Conservation (phyloP, 2,797 vertebrate species). For the Hafferia zeledoni region DNA sequence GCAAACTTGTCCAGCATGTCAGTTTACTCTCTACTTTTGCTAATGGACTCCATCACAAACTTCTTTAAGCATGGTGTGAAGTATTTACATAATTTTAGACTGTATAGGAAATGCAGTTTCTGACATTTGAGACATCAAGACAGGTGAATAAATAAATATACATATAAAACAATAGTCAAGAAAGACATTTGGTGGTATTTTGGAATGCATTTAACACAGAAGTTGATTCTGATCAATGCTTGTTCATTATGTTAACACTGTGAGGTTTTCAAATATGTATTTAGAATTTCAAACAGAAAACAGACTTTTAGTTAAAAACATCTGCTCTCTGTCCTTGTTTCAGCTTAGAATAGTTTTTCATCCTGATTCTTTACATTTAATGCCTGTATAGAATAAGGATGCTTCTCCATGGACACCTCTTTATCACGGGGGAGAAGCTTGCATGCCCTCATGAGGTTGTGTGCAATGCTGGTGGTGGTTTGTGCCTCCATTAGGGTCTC, state of each 20-base stretch:
- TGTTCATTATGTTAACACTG: not conserved
- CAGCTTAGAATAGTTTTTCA: not conserved
- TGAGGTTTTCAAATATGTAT: not conserved
- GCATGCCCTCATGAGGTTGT: no score
- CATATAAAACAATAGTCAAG: not conserved
- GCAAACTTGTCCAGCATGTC: not conserved
- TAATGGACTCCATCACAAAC: not conserved
- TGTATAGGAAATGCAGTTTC: not conserved
- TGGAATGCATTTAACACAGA: not conserved
- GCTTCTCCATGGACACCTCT: no score
- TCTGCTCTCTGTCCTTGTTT: fast-evolving
- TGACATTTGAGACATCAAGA: not conserved
- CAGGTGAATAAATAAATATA: not conserved
- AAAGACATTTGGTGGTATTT: not conserved
- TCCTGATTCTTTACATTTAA: not conserved
- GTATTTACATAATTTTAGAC: not conserved
- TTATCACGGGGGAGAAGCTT: no score
- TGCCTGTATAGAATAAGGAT: not conserved
- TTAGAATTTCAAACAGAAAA: not conserved
- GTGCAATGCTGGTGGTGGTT: no score
- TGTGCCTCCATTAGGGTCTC: no score
- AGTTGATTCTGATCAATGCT: not conserved
- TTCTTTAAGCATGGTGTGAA: not conserved
- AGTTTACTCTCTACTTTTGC: not conserved
- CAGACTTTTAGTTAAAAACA: not conserved